Conservation (phyloP, 2,888 invertebrate genomes). For the Epinotia bilunana region DNA sequence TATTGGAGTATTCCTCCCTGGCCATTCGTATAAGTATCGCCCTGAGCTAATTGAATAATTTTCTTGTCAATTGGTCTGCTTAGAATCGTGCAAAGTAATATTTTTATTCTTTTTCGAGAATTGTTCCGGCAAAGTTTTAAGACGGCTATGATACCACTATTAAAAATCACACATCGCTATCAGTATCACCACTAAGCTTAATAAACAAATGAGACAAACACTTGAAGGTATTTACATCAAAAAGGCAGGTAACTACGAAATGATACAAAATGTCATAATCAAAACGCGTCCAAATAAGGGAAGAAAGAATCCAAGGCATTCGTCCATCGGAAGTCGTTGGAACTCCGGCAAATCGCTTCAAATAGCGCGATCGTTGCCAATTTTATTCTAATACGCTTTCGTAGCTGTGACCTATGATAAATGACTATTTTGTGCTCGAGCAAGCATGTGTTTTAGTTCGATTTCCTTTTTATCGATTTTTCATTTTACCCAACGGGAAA, state of each 20-base stretch:
- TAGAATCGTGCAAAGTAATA: slow-evolving; percentile 16
- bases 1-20: slow-evolving; percentile 75
- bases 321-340: slow-evolving; percentile 69
- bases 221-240: not conserved
- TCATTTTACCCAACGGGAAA: not conserved
- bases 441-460: slow-evolving; percentile 13
- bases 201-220: not conserved
- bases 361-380: slow-evolving; percentile 64
- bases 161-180: not conserved
- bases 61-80: slow-evolving; percentile 46
- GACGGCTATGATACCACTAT: not conserved
- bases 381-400: slow-evolving; percentile 54
- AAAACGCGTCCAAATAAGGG: slow-evolving; percentile 66
- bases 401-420: slow-evolving; percentile 45
- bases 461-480: not conserved
- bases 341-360: slow-evolving; percentile 65
- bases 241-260: not conserved
- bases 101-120: not conserved
- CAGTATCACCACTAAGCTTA: not conserved
- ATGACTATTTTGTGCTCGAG: slow-evolving; percentile 39
- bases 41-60: slow-evolving; percentile 67
- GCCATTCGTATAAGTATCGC: slow-evolving; percentile 59
- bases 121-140: too few species aligned
- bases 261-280: slow-evolving; percentile 65
- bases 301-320: slow-evolving; percentile 62